phyloP scores from a whole-genome alignment of 1,140 invertebrate genomes.

The Drosophila ambigua region DNA sequence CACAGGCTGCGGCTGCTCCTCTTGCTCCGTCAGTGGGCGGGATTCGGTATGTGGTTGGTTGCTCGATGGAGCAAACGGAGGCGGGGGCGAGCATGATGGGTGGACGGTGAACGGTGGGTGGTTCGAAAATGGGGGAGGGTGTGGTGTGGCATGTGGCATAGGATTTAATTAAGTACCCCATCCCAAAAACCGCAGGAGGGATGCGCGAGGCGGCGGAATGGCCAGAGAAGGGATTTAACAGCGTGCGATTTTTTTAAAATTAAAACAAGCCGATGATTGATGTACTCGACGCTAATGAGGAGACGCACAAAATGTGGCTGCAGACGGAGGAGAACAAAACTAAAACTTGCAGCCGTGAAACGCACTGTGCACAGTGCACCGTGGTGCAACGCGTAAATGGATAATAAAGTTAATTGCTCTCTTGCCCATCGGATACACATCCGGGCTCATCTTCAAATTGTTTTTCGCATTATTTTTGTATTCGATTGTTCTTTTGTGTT shows the following conservation, averaged over 20 bases:
- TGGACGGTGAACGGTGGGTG: not conserved
- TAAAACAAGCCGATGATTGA: conserved; percentile 79
- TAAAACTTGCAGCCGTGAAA: not conserved
- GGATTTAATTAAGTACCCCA: conserved; percentile 73
- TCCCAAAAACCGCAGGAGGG: conserved; percentile 32
- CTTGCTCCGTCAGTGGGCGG: conserved; percentile 56
- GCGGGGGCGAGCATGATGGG: conserved; percentile 6
- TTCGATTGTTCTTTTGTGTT: too few relatives aligned
- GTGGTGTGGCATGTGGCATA: conserved; percentile 33
- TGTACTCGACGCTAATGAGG: conserved; percentile 78
- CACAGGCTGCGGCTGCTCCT: conserved; percentile 31
- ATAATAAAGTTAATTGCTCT: too few relatives aligned
- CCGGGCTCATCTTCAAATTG: too few relatives aligned
- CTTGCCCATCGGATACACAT: too few relatives aligned
- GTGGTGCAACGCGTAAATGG: too few relatives aligned
- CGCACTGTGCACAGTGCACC: not conserved
- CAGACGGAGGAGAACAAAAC: too few relatives aligned
- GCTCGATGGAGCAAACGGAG: conserved; percentile 14
- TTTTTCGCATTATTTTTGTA: too few relatives aligned
- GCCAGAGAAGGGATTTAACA: conserved; percentile 26
- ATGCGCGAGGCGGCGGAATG: not conserved
- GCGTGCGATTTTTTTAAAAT: conserved; percentile 73
- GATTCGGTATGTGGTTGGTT: conserved; percentile 53
- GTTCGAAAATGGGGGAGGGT: not conserved
- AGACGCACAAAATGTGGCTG: conserved; percentile 20